phyloP scores from a whole-genome alignment of 35 echinoderm and acorn worm genomes.

The Chiridota heheva region DNA sequence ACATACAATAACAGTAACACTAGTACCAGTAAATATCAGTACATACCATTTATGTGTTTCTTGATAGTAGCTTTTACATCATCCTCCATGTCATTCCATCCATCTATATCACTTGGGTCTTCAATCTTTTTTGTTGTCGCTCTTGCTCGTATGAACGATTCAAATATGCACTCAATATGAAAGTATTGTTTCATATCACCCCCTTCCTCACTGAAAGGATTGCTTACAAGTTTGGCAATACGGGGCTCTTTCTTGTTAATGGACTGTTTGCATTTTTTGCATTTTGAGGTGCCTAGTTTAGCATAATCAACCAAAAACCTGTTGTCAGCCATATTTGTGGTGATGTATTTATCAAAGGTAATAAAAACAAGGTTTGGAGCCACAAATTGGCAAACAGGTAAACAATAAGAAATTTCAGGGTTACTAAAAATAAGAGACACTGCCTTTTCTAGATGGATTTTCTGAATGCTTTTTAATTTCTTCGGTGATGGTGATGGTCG shows the following conservation, averaged over 20 bases:
- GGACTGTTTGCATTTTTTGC: constrained; percentile 94
- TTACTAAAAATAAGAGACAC: too few species aligned
- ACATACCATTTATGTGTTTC: constrained; percentile 77
- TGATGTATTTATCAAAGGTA: too few species aligned
- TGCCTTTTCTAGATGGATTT: too few species aligned
- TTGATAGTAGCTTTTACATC: constrained; percentile 80
- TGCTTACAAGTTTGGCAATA: constrained; percentile 85
- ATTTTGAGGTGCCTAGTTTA: constrained; percentile 93
- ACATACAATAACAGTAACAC: too few species aligned
- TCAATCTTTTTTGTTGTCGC: constrained; percentile 98
- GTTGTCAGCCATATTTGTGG: constrained; percentile 71
- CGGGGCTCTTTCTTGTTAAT: constrained; percentile 88
- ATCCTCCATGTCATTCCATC: constrained; percentile 90
- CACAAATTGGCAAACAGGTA: too few species aligned
- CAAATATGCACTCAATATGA: constrained; percentile 92
- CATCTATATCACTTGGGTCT: constrained; percentile 79
- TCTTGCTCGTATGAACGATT: constrained; percentile 74
- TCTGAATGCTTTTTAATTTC: too few species aligned
- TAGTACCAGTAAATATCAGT: too few species aligned
- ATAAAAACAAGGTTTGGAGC: too few species aligned
- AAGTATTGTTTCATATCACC: constrained; percentile 93
- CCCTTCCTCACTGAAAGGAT: constrained; percentile 93
- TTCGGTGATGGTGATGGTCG: too few species aligned
- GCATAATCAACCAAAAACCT: constrained; percentile 86
- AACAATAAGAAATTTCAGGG: too few species aligned